Conservation (phyloP, 1,140 invertebrate genomes). For the Eriosoma lanigerum region DNA sequence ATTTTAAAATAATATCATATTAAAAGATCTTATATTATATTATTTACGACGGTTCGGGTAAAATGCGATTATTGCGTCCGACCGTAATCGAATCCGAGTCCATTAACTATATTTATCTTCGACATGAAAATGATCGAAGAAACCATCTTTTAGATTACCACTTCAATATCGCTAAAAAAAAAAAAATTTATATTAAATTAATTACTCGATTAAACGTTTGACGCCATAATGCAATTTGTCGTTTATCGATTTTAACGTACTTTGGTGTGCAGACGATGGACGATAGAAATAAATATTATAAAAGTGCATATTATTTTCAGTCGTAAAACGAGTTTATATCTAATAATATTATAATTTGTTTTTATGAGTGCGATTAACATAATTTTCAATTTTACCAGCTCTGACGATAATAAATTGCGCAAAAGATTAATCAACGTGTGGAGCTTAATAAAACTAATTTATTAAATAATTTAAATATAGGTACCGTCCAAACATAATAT, state of each 20-base stretch:
- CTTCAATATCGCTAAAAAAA: background rate
- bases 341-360: background rate
- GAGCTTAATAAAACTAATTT: too few species aligned
- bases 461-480: too few species aligned
- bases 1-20: too few species aligned
- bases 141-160: background rate
- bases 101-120: too few species aligned
- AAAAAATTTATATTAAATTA: background rate
- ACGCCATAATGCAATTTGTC: conserved; percentile 18
- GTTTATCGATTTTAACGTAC: background rate
- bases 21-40: too few species aligned
- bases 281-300: too few species aligned
- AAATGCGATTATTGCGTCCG: too few species aligned
- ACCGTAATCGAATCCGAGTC: too few species aligned
- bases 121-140: background rate
- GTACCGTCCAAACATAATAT: too few species aligned
- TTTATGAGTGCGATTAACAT: background rate
- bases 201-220: background rate
- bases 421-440: too few species aligned
- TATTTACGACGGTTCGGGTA: too few species aligned
- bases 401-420: background rate
- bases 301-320: background rate
- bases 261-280: background rate
- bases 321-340: background rate
- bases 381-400: background rate